These are phyloP conservation scores for Phorcus lineatus DNA, from an alignment of 2,888 invertebrate genomes.

Conservation along the genomic window DNA sequence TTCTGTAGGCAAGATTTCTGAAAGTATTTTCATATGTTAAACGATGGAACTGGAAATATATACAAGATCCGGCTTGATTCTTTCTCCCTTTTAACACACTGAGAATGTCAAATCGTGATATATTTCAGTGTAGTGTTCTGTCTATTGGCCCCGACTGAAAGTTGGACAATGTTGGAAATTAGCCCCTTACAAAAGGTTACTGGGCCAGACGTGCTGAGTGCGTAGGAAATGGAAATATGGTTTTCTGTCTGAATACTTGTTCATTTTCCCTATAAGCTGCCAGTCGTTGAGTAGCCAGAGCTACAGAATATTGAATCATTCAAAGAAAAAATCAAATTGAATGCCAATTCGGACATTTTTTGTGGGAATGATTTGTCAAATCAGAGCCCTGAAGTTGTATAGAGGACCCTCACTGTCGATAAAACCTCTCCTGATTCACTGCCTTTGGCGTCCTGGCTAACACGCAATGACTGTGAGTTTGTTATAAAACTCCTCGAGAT, in stretches of 20 bases:
- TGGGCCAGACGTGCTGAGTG: background rate
- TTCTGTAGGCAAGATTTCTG: too few species aligned
- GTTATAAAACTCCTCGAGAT: background rate
- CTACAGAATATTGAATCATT: background rate
- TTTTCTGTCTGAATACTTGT: background rate
- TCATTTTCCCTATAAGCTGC: background rate
- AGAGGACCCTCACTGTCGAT: background rate
- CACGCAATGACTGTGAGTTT: background rate
- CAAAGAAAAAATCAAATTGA: background rate
- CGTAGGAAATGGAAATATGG: background rate
- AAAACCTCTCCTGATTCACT: background rate
- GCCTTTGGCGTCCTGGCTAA: background rate
- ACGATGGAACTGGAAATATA: too few species aligned
- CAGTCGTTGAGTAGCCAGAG: background rate
- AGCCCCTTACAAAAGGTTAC: background rate
- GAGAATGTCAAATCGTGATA: too few species aligned
- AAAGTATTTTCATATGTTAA: too few species aligned
- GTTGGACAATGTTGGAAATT: too few species aligned
- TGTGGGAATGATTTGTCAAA: too few species aligned
- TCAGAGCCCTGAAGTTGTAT: too few species aligned
- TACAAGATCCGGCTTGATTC: too few species aligned
- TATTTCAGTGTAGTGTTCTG: too few species aligned
- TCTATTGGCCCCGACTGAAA: too few species aligned
- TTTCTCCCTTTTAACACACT: too few species aligned
- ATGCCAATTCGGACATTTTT: background rate